These are phyloP conservation scores for Heterotis niloticus DNA, from an alignment of 2,113 vertebrate genomes.

Conservation along the genomic window DNA sequence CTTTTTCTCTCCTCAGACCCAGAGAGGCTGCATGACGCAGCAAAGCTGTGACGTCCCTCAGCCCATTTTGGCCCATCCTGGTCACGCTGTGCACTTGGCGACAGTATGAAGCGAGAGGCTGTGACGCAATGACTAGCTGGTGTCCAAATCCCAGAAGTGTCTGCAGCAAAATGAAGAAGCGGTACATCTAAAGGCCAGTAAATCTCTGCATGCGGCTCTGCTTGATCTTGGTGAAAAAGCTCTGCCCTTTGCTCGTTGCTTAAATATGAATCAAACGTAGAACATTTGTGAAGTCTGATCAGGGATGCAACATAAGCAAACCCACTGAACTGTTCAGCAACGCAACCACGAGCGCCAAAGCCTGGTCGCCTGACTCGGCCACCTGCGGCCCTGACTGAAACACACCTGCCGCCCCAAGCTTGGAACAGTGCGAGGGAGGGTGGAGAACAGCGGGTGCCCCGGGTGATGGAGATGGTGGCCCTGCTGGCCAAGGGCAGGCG, in stretches of 20 bases:
- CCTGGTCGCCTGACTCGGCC: background rate
- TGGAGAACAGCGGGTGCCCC: background rate
- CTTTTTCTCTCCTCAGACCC: background rate
- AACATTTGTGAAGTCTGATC: background rate
- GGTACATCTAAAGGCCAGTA: too few relatives aligned
- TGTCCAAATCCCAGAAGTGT: too few relatives aligned
- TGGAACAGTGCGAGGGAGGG: background rate
- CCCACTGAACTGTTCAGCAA: background rate
- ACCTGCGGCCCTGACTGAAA: slow-evolving; percentile 10
- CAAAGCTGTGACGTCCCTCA: background rate
- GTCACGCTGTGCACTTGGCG: too few relatives aligned
- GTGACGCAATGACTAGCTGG: too few relatives aligned
- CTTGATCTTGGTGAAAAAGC: too few relatives aligned
- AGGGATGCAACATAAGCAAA: background rate
- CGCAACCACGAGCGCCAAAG: background rate
- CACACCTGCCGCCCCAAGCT: background rate
- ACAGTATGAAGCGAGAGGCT: too few relatives aligned
- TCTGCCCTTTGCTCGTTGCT: too few relatives aligned
- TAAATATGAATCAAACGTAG: too few relatives aligned
- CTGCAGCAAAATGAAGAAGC: too few relatives aligned
- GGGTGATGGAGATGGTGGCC: background rate
- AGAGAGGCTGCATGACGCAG: background rate
- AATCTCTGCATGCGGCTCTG: too few relatives aligned
- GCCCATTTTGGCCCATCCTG: too few relatives aligned
- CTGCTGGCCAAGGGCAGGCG: background rate